Evolutionary conservation across 1,140 invertebrate species (phyloP).

Genomic region (Colletes gigas): DNA sequence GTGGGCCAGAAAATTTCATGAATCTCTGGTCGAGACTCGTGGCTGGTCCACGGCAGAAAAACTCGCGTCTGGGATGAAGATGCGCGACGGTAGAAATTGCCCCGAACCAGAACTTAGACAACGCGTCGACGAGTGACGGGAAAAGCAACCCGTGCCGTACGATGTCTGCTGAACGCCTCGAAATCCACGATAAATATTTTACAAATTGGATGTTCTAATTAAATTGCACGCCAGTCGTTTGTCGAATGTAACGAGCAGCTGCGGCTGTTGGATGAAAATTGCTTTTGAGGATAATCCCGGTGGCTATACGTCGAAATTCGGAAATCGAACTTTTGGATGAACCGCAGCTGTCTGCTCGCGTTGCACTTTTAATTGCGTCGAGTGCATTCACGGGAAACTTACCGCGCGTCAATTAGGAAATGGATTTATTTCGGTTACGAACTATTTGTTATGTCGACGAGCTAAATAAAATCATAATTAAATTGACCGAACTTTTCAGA

Average conservation of each 20-base stretch:
- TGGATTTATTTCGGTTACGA: too few species aligned
- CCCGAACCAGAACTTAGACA: conserved; percentile 17
- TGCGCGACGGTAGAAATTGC: conserved; percentile 44
- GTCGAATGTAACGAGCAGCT: conserved; percentile 28
- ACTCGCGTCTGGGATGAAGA: conserved; percentile 32
- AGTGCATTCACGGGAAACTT: too few species aligned
- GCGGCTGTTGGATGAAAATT: conserved; percentile 20
- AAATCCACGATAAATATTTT: conserved; percentile 6
- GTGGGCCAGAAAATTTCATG: conserved; percentile 65
- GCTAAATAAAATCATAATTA: too few species aligned
- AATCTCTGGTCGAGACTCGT: conserved; percentile 54
- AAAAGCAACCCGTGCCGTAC: conserved; percentile 22
- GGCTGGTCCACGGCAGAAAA: conserved; percentile 22
- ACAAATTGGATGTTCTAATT: not conserved
- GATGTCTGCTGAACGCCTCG: conserved; percentile 14
- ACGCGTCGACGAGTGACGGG: conserved; percentile 26
- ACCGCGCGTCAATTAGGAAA: too few species aligned
- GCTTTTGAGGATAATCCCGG: not conserved
- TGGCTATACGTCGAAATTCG: not conserved
- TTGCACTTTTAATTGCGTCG: too few species aligned
- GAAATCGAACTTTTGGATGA: too few species aligned
- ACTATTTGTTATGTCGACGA: too few species aligned
- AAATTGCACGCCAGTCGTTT: not conserved
- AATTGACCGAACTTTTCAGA: too few species aligned
- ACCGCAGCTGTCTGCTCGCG: too few species aligned